Evolutionary conservation across 2,888 invertebrate species (phyloP), one percentile per base, ranked within the genome.

Genomic region (Euclidia mi): DNA sequence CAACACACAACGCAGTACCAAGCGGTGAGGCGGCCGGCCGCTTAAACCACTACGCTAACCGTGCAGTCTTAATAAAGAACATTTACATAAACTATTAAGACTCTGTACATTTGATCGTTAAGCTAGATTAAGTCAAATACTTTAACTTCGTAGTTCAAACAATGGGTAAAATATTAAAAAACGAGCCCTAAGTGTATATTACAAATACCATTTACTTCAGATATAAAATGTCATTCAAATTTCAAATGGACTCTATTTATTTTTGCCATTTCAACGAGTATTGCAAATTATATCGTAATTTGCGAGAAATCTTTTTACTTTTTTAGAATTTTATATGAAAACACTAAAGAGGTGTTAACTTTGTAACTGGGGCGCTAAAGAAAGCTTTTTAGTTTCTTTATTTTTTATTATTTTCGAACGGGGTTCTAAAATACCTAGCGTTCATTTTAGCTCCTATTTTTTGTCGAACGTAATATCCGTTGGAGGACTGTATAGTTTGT

Each of bases 221-320:
- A 29, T 38, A 34, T 15, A 11, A 31, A 40, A 29, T 18, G 29
- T 47, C 47, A 47, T 38, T 31, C 14, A 3, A 45, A 12, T 46
- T 35, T 25, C 10, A 40, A 31, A 40, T 31, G 3, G 38, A 18
- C 10, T 2, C 18, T 31, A 31, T 40, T 40, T 14, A 38, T 47
- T 47, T 47, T 12, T 31, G n/a, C n/a, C 38, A 14, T 31, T 38
- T 40, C 31, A 31, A 40, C 10, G 17, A 47, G 31, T 31, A 38
- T 38, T 12, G 3, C 15, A 37, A 37, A 46, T 37, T 28, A 35
- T 34, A 4, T 15, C 20, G 7, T 37, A 46, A 46, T 46, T 37
- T 37, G 12, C 12, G 29, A 47, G 37, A 18, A n/a, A 17, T 35
- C 11, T 35, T 35, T 3, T 31, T n/a, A n/a, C 20, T 44, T 44